A percentile compares a stretch with the other conserved stretches of the same genome.
Conservation (phyloP, 2,797 vertebrate genomes). For the Labeo calbasu region DNA sequence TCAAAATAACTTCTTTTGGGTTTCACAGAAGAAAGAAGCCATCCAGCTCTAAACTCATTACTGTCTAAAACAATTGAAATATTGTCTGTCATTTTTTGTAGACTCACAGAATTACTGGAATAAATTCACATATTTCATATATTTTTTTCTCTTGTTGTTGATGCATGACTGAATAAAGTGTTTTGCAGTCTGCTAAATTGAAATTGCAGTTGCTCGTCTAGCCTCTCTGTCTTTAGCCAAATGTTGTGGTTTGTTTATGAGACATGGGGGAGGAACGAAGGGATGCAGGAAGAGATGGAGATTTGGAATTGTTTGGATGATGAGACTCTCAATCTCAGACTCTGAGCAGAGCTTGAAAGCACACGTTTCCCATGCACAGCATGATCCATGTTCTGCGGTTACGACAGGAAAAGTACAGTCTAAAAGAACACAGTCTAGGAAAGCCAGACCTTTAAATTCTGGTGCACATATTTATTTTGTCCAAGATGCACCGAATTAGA, state of each 20-base stretch:
- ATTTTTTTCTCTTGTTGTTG: slow-evolving; percentile 63
- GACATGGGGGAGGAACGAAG: slow-evolving; percentile 57
- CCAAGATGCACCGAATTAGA: neutral
- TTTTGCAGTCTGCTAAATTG: slow-evolving; percentile 71
- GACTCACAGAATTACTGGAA: slow-evolving; percentile 13
- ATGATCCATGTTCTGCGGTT: slow-evolving; percentile 45
- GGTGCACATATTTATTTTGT: neutral
- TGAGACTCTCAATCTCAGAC: slow-evolving; percentile 21
- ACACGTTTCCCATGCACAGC: slow-evolving; percentile 21
- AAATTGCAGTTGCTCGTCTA: slow-evolving; percentile 75
- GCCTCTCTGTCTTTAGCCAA: slow-evolving; percentile 52
- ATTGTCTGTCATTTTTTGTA: slow-evolving; percentile 4
- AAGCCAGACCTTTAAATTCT: neutral
- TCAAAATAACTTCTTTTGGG: neutral
- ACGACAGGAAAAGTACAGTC: slow-evolving; percentile 18
- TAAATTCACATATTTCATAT: slow-evolving; percentile 22
- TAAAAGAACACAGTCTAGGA: neutral
- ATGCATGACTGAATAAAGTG: slow-evolving; percentile 60
- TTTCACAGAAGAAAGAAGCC: neutral
- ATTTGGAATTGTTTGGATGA: slow-evolving; percentile 10
- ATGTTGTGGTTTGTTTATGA: slow-evolving; percentile 62
- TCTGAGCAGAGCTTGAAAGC: slow-evolving; percentile 32
- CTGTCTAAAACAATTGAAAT: neutral
- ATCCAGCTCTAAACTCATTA: neutral
- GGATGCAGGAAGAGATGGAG: slow-evolving; percentile 23